These are phyloP conservation scores for Tholera decimalis DNA, from an alignment of 2,888 invertebrate species.

Conservation along the genomic window DNA sequence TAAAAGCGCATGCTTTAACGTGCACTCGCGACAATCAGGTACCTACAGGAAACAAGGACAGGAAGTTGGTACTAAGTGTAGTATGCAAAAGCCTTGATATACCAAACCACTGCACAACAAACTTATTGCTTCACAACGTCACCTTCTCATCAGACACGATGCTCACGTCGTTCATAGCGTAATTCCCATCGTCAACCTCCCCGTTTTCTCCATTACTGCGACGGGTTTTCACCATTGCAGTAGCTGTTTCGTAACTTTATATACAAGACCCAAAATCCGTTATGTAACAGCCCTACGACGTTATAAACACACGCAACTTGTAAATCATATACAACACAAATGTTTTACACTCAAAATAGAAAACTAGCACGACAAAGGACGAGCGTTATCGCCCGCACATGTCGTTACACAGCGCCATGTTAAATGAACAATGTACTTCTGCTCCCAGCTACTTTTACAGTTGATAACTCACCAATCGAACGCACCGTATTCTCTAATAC, in stretches of 20 bases:
- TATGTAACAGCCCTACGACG: slow-evolving; percentile 78
- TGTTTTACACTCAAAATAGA: slow-evolving; percentile 74
- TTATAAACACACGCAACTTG: slow-evolving; percentile 75
- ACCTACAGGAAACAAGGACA: slow-evolving; percentile 78
- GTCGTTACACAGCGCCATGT: slow-evolving; percentile 89
- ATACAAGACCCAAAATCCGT: slow-evolving; percentile 77
- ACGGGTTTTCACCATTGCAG: slow-evolving; percentile 91
- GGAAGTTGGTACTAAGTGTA: slow-evolving; percentile 77
- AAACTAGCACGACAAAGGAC: slow-evolving; percentile 83
- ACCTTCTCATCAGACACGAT: slow-evolving; percentile 90
- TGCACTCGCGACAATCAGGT: slow-evolving; percentile 70
- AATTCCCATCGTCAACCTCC: slow-evolving; percentile 89
- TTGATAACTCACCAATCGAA: slow-evolving; percentile 81
- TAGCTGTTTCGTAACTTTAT: slow-evolving; percentile 80
- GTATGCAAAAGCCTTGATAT: slow-evolving; percentile 74
- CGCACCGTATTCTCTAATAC: slow-evolving; percentile 67
- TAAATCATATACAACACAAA: slow-evolving; percentile 72
- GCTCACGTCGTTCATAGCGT: slow-evolving; percentile 87
- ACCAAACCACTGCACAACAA: slow-evolving; percentile 72
- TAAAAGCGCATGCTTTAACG: slow-evolving; percentile 83
- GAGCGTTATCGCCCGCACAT: slow-evolving; percentile 87
- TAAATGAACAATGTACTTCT: slow-evolving; percentile 79
- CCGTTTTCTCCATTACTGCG: slow-evolving; percentile 91
- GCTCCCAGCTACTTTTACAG: slow-evolving; percentile 69
- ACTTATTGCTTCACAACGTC: slow-evolving; percentile 78